phyloP scores from a whole-genome alignment of 2,113 vertebrate species.

The Corythornis cristatus region DNA sequence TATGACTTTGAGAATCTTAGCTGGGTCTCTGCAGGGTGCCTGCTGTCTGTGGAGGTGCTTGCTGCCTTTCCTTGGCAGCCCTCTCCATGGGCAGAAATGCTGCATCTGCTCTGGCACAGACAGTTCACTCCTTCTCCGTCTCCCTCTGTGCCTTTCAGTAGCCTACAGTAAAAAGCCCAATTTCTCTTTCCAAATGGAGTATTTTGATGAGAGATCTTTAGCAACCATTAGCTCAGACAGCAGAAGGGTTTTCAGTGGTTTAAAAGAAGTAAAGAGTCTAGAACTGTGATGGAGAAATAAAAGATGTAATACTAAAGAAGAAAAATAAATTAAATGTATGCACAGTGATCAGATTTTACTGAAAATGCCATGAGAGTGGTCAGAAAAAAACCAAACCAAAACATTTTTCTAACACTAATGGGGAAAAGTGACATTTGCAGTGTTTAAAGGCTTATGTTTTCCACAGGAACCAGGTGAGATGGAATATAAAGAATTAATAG shows the following conservation, averaged over 20 bases:
- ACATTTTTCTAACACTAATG: constrained; percentile 41
- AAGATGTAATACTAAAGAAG: constrained; percentile 5
- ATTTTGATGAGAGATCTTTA: background rate
- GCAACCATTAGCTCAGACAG: background rate
- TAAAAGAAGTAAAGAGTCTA: constrained; percentile 7
- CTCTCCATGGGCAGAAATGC: background rate
- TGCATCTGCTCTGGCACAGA: background rate
- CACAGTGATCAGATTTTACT: background rate
- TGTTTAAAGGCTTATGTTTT: constrained; percentile 79
- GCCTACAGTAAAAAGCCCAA: background rate
- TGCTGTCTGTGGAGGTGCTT: background rate
- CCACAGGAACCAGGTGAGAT: constrained; percentile 76
- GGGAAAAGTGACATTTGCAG: constrained; percentile 68
- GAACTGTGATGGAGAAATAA: background rate
- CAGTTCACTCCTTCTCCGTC: background rate
- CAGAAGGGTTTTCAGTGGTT: background rate
- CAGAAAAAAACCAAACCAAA: background rate
- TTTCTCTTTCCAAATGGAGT: background rate
- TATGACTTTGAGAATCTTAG: background rate
- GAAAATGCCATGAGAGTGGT: background rate
- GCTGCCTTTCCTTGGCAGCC: background rate
- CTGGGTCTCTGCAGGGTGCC: background rate
- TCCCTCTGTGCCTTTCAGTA: background rate
- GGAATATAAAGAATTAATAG: constrained; percentile 76
- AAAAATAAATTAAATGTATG: background rate